Evolutionary conservation across 2,888 invertebrate genomes (phyloP).

Genomic region (Panorpa germanica): DNA sequence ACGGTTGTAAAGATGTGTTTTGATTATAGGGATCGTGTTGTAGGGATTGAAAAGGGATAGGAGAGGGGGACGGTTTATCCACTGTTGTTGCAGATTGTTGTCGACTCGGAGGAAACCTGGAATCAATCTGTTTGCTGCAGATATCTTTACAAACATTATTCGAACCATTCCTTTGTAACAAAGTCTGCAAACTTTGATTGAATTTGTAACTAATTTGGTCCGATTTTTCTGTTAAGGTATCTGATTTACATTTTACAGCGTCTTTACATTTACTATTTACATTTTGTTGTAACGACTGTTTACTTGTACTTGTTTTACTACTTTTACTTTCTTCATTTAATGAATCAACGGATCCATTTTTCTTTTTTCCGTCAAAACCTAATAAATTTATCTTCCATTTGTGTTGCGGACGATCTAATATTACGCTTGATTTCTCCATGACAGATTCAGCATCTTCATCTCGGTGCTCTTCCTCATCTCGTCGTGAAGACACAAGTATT

Average conservation of each 20-base stretch:
- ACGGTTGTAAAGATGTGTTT: conserved; percentile 6
- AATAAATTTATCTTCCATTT: too few species aligned
- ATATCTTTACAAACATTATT: too few species aligned
- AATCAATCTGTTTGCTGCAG: too few species aligned
- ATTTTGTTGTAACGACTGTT: conserved; percentile 1
- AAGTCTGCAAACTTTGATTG: conserved; percentile 6
- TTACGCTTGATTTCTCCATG: too few species aligned
- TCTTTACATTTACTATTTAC: conserved; percentile 4
- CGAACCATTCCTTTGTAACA: too few species aligned
- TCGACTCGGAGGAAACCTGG: conserved; percentile 6
- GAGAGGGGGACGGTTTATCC: conserved; percentile 16
- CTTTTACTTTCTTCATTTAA: too few species aligned
- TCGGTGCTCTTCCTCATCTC: conserved; percentile 12
- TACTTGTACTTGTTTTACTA: too few species aligned
- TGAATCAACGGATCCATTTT: too few species aligned
- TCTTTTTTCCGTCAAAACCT: too few species aligned
- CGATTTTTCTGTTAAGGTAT: neutral
- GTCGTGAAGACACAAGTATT: conserved; percentile 8
- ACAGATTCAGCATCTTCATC: conserved; percentile 8
- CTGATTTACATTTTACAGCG: neutral
- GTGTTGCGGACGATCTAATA: too few species aligned
- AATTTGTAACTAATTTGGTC: conserved; percentile 1
- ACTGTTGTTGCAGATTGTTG: conserved; percentile 9
- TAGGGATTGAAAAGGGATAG: conserved; percentile 21
- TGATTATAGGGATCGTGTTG: conserved; percentile 18